Base-by-base conservation (phyloP, 2,888 invertebrate genomes). In the Phasia obesa region DNA sequence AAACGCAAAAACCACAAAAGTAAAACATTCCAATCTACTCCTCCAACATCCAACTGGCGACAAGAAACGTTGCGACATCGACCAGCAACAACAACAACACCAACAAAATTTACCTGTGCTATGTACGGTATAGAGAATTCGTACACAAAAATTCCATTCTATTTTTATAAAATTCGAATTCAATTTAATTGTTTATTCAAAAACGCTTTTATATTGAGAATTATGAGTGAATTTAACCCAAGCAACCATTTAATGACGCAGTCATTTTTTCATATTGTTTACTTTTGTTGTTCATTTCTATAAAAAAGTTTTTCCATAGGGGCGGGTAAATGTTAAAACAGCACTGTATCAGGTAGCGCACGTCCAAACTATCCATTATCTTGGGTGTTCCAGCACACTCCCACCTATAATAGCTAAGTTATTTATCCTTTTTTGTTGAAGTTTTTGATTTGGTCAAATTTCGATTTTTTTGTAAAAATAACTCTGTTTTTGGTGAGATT, bases 31-130 rank as follows among this genome's bases (percentile, higher is more conserved):
- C 73, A 74, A 47, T 67, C 60, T 60, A 74, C 73, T 60, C 79
- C 79, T 51, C 65, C 79, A 60, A 17, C 59, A 73, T 35, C 13
- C 21, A 64, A 73, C 51, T 64, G 57, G 65, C 59, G 71, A 65
- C 78, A 77, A 62, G 2, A 55, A 19, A n/a, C 59, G 23, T 57
- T 23, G 60, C 59, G 73, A 51, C 55, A 23, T 17, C 67, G 21
- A 59, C 11, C 11, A 62, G 47, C 74, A 67, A 35, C 13, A 21
- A 19, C 73, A 67, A 67, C 67, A 75, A 19, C 73, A 67, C 60
- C 67, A 75, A 75, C 59, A 65, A 47, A 35, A 57, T 70, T 71
- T 21, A 83, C 83, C 83, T 83, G 83, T n/a, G n/a, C n/a, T n/a
- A 15, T 31, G 19, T 53, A 27, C n/a, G n/a, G 17, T 21, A 19